A percentile compares a stretch with the other conserved stretches of the same genome.
phyloP scores from a whole-genome alignment of 1,140 invertebrate genomes.

The Hydropsyche tenuis region DNA sequence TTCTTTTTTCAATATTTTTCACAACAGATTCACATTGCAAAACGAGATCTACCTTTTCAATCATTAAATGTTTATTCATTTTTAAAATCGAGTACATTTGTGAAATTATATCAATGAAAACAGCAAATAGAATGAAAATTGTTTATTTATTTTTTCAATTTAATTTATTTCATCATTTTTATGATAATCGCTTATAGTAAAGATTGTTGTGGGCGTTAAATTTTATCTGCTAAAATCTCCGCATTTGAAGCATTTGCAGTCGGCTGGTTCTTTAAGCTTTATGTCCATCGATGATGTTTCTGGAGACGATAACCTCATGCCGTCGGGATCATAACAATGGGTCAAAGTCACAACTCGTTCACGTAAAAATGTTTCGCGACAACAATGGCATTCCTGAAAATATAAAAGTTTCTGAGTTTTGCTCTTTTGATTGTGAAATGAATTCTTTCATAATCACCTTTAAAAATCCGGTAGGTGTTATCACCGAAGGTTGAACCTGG shows the following conservation, averaged over 20 bases:
- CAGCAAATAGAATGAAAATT: not conserved
- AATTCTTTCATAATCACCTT: constrained; percentile 68
- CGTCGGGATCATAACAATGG: constrained; percentile 88
- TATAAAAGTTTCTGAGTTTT: not conserved
- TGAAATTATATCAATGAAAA: too few relatives aligned
- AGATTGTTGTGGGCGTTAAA: not conserved
- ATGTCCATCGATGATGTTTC: constrained; percentile 77
- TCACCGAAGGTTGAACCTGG: constrained; percentile 88
- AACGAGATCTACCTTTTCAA: too few relatives aligned
- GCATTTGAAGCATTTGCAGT: constrained; percentile 90
- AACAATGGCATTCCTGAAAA: constrained; percentile 87
- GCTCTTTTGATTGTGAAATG: not conserved
- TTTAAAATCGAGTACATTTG: too few relatives aligned
- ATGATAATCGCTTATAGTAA: not conserved
- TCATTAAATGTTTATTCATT: too few relatives aligned
- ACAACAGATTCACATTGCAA: too few relatives aligned
- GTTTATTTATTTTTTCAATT: not conserved
- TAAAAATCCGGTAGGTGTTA: constrained; percentile 84
- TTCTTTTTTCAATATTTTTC: too few relatives aligned
- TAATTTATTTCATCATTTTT: not conserved
- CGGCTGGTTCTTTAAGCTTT: constrained; percentile 81
- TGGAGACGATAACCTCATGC: constrained; percentile 71
- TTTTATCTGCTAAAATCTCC: constrained; percentile 73
- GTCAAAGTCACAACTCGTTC: constrained; percentile 79
- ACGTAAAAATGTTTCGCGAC: constrained; percentile 82